A percentile compares a stretch with the other conserved stretches of the same genome.
Conservation (phyloP, 2,113 vertebrate species). For the Oceanodroma tethys region DNA sequence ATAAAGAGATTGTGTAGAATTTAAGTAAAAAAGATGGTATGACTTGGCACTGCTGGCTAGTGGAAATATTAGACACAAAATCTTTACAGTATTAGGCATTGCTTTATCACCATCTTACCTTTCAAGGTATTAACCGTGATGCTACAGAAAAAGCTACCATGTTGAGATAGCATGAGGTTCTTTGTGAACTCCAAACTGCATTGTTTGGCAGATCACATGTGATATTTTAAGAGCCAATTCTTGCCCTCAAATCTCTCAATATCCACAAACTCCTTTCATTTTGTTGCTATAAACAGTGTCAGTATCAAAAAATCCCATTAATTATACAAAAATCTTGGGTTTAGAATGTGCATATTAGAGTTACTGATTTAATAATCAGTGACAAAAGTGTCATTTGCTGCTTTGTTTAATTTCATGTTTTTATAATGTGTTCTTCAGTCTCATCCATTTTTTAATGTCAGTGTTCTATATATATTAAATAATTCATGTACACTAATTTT, state of each 20-base stretch:
- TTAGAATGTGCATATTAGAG: background rate
- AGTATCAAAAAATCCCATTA: background rate
- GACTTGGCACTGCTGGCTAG: background rate
- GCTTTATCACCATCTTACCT: background rate
- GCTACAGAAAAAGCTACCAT: background rate
- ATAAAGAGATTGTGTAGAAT: background rate
- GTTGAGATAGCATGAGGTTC: background rate
- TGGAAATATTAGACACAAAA: background rate
- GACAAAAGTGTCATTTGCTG: background rate
- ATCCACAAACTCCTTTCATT: background rate
- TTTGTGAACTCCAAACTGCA: background rate
- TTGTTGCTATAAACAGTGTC: background rate
- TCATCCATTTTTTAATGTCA: background rate
- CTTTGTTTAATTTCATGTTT: background rate
- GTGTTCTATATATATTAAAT: background rate
- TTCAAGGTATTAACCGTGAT: background rate
- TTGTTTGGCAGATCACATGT: background rate
- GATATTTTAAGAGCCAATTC: background rate
- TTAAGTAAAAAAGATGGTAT: background rate
- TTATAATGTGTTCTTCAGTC: background rate
- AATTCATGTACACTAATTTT: background rate
- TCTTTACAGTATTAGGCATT: background rate
- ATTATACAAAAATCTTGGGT: background rate
- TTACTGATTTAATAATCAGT: background rate
- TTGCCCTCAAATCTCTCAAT: background rate